Base-by-base conservation (phyloP, 2,113 vertebrate species). In the Anas platyrhynchos region DNA sequence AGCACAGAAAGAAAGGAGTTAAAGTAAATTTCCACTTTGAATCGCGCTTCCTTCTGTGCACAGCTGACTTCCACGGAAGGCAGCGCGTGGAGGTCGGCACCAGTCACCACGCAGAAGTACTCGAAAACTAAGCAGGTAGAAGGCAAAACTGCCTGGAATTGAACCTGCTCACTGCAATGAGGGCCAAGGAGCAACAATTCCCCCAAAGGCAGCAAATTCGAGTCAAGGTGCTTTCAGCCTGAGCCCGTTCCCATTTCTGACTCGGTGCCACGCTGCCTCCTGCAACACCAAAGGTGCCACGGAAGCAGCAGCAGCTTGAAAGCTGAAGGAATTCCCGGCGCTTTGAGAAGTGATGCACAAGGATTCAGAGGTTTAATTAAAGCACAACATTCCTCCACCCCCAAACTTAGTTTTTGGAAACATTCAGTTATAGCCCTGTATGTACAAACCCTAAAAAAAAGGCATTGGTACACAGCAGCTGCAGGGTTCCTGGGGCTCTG, bases 371-470 rank as follows among this genome's bases (percentile, higher is more conserved):
- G 23, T 9, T 17, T 50, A 31, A 59, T 17, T 58, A 32, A 15
- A 23, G 16, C 77, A 65, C 3, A 41, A 48, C 11, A 44, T 6
- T 0, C 4, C 11, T 2, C 11, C 6, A 7, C 6, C 2, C 16
- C 15, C 10, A 27, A 59, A 32, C 44, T 9, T 14, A 38, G 12
- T 23, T 56, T 71, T 13, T 36, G 23, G 48, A 74, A 89, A 65
- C 23, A 9, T 44, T 43, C 66, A 73, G 32, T 43, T 71, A 9
- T 1, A 62, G 16, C 26, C 54, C 48, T 18, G 50, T 10, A 5
- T 4, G 44, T 26, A 4, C 0, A 71, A 86, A 2, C 15, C 10
- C 31, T 69, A 41, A 74, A 59, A 46, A 66, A 48, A 29, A 66
- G 32, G 27, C 11, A 66, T 58, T 31, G 16, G 15, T 3, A 72